Percentiles rank a stretch among this genome's conserved stretches.
Evolutionary conservation across 2,113 vertebrate genomes (phyloP).

Genomic region (Malurus alboscapulatus): DNA sequence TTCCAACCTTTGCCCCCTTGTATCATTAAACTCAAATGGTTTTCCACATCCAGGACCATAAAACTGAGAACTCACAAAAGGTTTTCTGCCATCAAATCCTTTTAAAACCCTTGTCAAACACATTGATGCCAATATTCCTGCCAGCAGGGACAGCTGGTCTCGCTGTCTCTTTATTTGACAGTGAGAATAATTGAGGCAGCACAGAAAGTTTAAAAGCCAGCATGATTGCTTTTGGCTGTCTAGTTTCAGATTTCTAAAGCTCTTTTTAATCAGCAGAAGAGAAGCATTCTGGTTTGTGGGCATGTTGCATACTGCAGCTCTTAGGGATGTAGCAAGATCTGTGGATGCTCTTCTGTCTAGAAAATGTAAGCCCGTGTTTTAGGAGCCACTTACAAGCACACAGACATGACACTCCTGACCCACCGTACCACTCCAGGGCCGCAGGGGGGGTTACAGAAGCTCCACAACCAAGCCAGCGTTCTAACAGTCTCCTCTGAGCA

Average conservation of each 20-base stretch:
- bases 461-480: not conserved
- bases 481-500: not conserved
- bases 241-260: conserved; percentile 53
- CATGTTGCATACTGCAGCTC: not conserved
- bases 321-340: not conserved
- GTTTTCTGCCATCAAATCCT: conserved; percentile 35
- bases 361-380: not conserved
- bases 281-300: not conserved
- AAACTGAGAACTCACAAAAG: conserved; percentile 24
- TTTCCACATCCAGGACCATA: not conserved
- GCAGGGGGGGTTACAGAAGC: not conserved
- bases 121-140: conserved; percentile 37
- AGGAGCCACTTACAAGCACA: not conserved
- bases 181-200: conserved; percentile 46
- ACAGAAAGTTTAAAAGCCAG: conserved; percentile 48
- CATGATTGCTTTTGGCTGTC: conserved; percentile 51
- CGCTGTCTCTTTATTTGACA: conserved; percentile 43
- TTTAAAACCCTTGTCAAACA: conserved; percentile 39
- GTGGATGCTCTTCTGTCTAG: not conserved
- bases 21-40: conserved; percentile 10
- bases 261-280: conserved; percentile 42
- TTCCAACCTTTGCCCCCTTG: not conserved
- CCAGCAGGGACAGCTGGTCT: conserved; percentile 58
- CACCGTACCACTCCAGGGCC: fast-evolving
- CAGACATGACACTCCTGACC: not conserved